phyloP scores from a whole-genome alignment of 2,113 vertebrate species.

The Pagrus major region DNA sequence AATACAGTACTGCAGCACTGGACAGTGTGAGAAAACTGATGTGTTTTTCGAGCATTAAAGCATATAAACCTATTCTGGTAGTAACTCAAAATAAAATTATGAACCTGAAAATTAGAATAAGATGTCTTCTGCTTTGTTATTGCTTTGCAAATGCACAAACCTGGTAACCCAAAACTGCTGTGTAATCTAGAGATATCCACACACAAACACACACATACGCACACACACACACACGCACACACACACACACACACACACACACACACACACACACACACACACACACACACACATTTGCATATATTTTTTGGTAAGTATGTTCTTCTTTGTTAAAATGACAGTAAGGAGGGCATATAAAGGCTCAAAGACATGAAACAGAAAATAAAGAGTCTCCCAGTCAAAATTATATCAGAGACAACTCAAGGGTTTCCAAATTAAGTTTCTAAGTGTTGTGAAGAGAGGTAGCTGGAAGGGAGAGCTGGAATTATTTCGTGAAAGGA shows the following conservation, averaged over 20 bases:
- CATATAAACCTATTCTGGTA: no score
- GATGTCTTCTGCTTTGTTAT: no score
- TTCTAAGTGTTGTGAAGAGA: conserved; percentile 52
- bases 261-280: neutral
- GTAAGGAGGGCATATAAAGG: neutral
- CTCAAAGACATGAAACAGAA: neutral
- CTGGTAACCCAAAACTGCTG: neutral
- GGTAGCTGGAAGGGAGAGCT: conserved; percentile 46
- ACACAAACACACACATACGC: neutral
- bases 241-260: neutral
- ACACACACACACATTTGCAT: neutral
- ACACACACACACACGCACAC: neutral
- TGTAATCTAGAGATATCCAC: neutral
- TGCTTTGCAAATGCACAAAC: neutral
- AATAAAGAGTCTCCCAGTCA: neutral
- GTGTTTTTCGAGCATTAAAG: no score
- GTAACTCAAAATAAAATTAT: no score
- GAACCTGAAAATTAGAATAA: no score
- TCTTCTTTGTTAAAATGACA: neutral
- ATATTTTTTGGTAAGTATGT: neutral
- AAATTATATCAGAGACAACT: neutral
- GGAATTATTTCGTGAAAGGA: conserved; percentile 42
- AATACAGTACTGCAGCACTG: no score
- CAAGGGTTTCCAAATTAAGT: conserved; percentile 30
- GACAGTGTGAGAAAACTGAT: no score